Conservation (phyloP, 2,113 vertebrate genomes). For the Martes martes region DNA sequence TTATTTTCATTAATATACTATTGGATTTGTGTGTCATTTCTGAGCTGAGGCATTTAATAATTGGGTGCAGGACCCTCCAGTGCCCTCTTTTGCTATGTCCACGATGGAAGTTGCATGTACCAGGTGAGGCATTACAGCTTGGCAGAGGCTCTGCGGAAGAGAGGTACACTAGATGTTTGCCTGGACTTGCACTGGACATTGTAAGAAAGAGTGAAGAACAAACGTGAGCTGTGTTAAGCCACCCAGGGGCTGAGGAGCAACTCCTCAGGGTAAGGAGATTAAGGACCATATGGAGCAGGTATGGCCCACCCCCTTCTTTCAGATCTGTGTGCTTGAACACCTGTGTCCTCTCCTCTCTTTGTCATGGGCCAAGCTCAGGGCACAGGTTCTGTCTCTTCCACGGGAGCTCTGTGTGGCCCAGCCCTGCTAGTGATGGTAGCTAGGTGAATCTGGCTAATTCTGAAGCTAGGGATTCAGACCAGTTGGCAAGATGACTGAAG, state of each 20-base stretch:
- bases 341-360: not conserved
- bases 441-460: no score
- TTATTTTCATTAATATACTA: no score
- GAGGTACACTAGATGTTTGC: rapidly evolving
- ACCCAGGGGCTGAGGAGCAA: not conserved
- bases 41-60: not conserved
- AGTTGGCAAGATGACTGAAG: not conserved
- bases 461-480: not conserved
- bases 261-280: no score
- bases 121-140: not conserved
- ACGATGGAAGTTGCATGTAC: not conserved
- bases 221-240: not conserved
- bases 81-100: not conserved
- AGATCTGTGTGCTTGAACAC: no score
- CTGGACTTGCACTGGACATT: no score
- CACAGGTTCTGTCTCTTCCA: not conserved
- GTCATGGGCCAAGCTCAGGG: not conserved
- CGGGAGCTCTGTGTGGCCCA: no score
- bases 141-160: not conserved
- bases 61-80: not conserved
- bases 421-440: no score
- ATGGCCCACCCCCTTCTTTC: not conserved
- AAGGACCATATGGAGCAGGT: rapidly evolving
- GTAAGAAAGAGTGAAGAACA: not conserved
- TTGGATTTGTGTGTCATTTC: not conserved